Base-by-base conservation (phyloP, 2,888 invertebrate genomes). In the Hypsopygia costalis region DNA sequence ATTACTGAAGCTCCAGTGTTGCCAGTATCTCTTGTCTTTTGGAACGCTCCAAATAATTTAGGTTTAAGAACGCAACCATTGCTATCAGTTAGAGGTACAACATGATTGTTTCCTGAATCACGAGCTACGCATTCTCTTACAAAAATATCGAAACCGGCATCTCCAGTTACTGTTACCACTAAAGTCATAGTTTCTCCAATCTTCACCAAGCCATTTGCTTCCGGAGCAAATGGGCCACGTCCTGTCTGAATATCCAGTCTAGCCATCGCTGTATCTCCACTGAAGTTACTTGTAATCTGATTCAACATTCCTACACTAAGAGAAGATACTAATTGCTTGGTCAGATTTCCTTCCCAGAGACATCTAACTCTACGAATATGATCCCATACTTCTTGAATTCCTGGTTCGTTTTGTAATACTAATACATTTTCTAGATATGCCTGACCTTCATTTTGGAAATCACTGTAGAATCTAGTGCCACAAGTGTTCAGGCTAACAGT, bases 151-250 rank as follows among this genome's bases (percentile, higher is more conserved):
- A 95, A 95, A 1, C 92, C 94, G 38, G 94, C 91, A 67, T 94
- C 94, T 0, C 95, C 95, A 40, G 93, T 93, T 1, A 95, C 94
- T 0, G 94, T 91, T 4, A 95, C 93, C 1, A 95, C 95, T 43
- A 95, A 80, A 0, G 95, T 95, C 93, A 95, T 94, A 0, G 91
- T 90, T 70, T 95, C 95, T 38, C 95, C 95, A 49, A 95, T 95
- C 75, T 94, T 94, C 5, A 95, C 93, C 27, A 95, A 83, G 0
- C 95, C 95, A 49, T 92, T 92, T 0, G 94, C 95, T 39, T 93
- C 91, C 2, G 92, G 92, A 0, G 94, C 94, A 58, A 94, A 93
- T 10, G 95, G 95, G 41, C 95, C 95, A 62, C 91, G 90, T 3
- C 95, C 95, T 22, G 91, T 80, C 75, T 94, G 94, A 40, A 95